Conservation (phyloP, 2,113 vertebrate species). For the Pavo muticus region DNA sequence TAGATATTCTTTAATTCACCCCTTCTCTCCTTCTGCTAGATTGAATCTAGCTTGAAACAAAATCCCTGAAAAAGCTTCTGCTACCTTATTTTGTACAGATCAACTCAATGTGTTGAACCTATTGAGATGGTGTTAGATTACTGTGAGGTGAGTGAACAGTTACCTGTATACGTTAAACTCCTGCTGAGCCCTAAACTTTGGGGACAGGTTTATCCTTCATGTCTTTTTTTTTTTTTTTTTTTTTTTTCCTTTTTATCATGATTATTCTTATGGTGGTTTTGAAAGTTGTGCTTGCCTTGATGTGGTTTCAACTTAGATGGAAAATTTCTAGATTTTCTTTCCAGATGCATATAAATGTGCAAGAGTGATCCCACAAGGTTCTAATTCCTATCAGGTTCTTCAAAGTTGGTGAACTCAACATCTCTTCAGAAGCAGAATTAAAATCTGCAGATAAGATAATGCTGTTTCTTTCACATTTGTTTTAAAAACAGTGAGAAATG, state of each 20-base stretch:
- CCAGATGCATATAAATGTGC: background rate
- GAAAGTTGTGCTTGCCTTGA: background rate
- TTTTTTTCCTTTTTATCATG: background rate
- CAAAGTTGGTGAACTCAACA: background rate
- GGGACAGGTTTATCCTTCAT: background rate
- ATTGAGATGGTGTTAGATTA: background rate
- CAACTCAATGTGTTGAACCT: background rate
- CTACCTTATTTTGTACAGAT: background rate
- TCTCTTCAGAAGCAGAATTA: background rate
- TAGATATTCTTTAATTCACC: background rate
- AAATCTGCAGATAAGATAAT: background rate
- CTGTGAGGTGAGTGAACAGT: background rate
- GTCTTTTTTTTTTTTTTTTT: background rate
- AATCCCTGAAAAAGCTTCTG: background rate
- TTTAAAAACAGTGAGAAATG: constrained; percentile 27
- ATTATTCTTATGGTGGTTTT: background rate
- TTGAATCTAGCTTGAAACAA: background rate
- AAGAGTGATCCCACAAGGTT: background rate
- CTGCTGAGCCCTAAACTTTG: background rate
- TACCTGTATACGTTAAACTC: background rate
- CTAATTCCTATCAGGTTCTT: background rate
- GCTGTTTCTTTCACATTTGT: background rate
- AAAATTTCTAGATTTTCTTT: background rate
- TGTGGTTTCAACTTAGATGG: background rate
- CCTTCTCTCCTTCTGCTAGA: background rate